phyloP scores from a whole-genome alignment of 2,888 invertebrate genomes.

The Pyrgus malvae region DNA sequence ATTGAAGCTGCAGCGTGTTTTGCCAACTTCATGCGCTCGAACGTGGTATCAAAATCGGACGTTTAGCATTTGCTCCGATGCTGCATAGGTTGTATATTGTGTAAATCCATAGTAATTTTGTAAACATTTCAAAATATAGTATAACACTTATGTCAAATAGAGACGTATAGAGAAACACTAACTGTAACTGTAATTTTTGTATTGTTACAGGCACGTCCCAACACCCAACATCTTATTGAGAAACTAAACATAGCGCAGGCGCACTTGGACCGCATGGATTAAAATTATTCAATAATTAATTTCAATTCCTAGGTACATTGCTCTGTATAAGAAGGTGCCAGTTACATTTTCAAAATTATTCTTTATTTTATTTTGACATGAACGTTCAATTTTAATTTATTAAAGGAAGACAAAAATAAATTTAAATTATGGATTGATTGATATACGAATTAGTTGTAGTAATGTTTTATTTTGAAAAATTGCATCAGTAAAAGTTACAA shows the following conservation, averaged over 20 bases:
- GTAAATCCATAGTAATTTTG: too few relatives aligned
- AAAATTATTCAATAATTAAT: slow-evolving; percentile 32
- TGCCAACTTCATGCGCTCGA: too few relatives aligned
- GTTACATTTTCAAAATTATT: slow-evolving; percentile 3
- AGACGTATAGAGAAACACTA: too few relatives aligned
- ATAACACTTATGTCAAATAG: too few relatives aligned
- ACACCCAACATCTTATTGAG: slow-evolving; percentile 70
- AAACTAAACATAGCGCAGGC: slow-evolving; percentile 71
- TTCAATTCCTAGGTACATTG: slow-evolving; percentile 2
- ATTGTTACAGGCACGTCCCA: slow-evolving; percentile 64
- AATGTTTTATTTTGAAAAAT: slow-evolving; percentile 16
- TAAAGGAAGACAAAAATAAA: background rate
- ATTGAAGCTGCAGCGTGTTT: too few relatives aligned
- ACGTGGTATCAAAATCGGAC: too few relatives aligned
- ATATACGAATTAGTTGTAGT: background rate
- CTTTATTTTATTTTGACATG: slow-evolving; percentile 3
- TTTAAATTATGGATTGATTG: background rate
- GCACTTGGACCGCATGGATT: slow-evolving; percentile 74
- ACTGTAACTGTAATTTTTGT: too few relatives aligned
- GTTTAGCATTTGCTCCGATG: too few relatives aligned
- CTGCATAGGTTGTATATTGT: too few relatives aligned
- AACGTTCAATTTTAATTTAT: background rate
- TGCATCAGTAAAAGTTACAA: background rate
- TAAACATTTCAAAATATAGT: too few relatives aligned
- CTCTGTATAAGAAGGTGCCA: slow-evolving; percentile 6